Percentiles rank a stretch among this genome's conserved stretches.
These are phyloP conservation scores for Holothuria scabra DNA, from an alignment of 53 echinoderm and acorn worm genomes.

Conservation along the genomic window DNA sequence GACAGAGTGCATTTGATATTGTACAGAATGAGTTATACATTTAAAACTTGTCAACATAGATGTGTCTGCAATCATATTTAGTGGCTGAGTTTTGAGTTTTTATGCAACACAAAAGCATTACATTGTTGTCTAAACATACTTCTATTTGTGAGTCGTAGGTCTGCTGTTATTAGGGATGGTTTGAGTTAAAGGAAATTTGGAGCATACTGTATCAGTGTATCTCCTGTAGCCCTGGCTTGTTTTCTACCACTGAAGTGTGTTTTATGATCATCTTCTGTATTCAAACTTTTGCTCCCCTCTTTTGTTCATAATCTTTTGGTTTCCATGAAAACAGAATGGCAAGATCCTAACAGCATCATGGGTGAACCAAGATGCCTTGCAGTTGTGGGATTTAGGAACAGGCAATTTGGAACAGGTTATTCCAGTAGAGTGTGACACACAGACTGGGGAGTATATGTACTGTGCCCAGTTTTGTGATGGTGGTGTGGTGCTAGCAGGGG, in stretches of 20 bases:
- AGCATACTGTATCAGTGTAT: too few species aligned
- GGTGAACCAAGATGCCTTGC: constrained; percentile 73
- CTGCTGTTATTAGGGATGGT: too few species aligned
- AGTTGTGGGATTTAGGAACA: constrained; percentile 84
- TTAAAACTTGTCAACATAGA: too few species aligned
- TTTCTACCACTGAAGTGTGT: neutral
- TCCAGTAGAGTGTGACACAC: constrained; percentile 63
- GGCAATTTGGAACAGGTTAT: constrained; percentile 81
- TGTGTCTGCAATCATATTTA: too few species aligned
- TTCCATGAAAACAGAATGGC: constrained; percentile 65
- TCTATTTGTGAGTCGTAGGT: too few species aligned
- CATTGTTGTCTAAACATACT: too few species aligned
- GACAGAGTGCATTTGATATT: too few species aligned
- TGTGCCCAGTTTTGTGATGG: constrained; percentile 93
- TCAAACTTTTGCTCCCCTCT: neutral
- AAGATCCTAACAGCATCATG: constrained; percentile 96
- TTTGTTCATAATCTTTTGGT: neutral
- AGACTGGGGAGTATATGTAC: constrained; percentile 88
- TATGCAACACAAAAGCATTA: too few species aligned
- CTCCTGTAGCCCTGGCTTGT: too few species aligned
- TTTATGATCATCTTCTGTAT: neutral
- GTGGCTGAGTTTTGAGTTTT: too few species aligned
- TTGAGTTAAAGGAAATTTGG: too few species aligned
- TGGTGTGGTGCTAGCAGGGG: constrained; percentile 82
- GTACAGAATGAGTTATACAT: too few species aligned